Percentiles rank a stretch among this genome's conserved stretches.
These are phyloP conservation scores for Oscheius sp. DNA, from an alignment of 2,888 invertebrate species.

Conservation along the genomic window DNA sequence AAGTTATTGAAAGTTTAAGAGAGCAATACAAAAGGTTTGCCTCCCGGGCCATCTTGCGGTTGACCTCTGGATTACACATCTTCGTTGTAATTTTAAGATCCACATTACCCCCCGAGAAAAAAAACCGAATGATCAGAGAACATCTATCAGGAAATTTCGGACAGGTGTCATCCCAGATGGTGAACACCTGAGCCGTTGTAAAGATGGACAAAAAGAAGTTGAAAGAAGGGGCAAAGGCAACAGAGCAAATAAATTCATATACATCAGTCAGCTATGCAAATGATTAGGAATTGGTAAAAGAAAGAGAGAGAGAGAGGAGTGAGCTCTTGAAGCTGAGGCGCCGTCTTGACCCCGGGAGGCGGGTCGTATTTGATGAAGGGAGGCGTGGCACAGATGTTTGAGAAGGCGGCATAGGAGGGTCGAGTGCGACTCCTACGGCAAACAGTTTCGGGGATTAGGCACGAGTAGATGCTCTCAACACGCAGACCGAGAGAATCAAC, in stretches of 20 bases:
- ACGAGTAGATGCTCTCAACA: neutral
- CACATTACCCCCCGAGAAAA: no score
- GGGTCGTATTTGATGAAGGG: neutral
- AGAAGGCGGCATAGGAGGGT: constrained; percentile 19
- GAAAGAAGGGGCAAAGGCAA: neutral
- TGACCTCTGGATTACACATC: neutral
- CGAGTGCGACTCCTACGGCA: constrained; percentile 25
- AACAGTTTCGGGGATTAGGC: constrained; percentile 12
- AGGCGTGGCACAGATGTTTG: constrained; percentile 23
- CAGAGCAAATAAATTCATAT: neutral
- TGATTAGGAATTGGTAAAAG: neutral
- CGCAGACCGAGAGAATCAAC: neutral
- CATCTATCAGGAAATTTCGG: neutral
- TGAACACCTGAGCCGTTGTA: neutral
- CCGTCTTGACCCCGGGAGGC: constrained; percentile 1
- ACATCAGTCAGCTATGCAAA: no score
- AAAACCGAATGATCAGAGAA: neutral
- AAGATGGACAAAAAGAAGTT: neutral
- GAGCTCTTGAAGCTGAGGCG: neutral
- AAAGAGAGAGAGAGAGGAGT: neutral
- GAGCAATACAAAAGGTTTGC: neutral
- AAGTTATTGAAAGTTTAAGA: neutral
- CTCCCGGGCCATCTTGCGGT: neutral
- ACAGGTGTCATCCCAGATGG: neutral
- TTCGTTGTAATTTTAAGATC: neutral